phyloP scores from a whole-genome alignment of 2,888 invertebrate species.

The Diarsia mendica region DNA sequence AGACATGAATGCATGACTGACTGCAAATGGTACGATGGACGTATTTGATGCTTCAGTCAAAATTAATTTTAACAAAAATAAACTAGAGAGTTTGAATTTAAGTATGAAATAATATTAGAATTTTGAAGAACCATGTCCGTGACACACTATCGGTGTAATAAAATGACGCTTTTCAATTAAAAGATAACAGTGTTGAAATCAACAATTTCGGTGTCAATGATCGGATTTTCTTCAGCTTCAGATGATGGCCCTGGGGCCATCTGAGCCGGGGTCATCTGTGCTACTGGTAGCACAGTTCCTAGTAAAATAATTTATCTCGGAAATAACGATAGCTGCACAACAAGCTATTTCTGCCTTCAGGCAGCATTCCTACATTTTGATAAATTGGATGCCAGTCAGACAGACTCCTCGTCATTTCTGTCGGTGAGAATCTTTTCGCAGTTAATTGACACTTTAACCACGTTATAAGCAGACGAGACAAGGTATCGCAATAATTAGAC shows the following conservation, averaged over 20 bases:
- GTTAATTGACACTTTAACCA: slow-evolving; percentile 20
- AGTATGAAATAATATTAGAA: too few species aligned
- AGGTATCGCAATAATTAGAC: slow-evolving; percentile 28
- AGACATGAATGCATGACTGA: too few species aligned
- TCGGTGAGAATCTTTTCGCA: slow-evolving; percentile 16
- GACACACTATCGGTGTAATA: too few species aligned
- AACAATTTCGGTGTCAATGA: background rate
- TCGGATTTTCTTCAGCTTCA: background rate
- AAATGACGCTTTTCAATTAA: background rate
- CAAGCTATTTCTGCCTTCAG: too few species aligned
- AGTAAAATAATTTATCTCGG: background rate
- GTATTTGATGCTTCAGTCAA: background rate
- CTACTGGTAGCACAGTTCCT: background rate
- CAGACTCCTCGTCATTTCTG: background rate
- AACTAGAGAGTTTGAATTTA: rapidly evolving
- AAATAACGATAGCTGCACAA: too few species aligned
- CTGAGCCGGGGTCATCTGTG: too few species aligned
- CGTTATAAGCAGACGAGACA: slow-evolving; percentile 11
- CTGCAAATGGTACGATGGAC: background rate
- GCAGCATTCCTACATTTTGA: too few species aligned
- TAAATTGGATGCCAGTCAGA: background rate
- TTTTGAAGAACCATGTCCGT: too few species aligned
- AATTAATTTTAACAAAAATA: background rate
- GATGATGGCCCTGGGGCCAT: background rate
- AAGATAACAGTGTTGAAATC: background rate